Evolutionary conservation across 2,113 vertebrate species (phyloP).

Genomic region (Colius striatus): DNA sequence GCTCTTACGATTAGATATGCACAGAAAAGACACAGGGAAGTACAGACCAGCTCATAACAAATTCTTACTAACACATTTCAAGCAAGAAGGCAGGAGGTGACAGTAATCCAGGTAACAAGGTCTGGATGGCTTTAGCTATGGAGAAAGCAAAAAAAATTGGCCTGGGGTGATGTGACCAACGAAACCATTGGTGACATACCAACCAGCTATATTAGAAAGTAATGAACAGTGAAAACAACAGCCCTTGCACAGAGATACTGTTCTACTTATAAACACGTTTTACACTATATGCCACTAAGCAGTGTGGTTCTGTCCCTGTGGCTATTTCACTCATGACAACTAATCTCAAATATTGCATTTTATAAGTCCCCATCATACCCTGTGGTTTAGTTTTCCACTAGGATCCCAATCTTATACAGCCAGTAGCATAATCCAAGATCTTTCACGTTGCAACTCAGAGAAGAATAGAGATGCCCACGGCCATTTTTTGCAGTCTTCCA

Average conservation of each 20-base stretch:
- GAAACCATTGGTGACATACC: neutral
- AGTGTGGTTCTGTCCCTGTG: neutral
- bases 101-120: neutral
- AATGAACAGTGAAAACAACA: neutral
- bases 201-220: neutral
- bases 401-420: neutral
- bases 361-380: neutral
- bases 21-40: neutral
- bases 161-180: neutral
- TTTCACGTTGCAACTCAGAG: neutral
- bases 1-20: neutral
- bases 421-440: neutral
- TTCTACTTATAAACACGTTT: neutral
- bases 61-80: neutral
- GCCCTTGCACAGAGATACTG: fast-evolving
- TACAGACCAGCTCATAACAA: neutral
- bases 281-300: neutral
- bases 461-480: neutral
- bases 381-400: neutral
- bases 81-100: neutral
- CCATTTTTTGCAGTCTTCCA: neutral
- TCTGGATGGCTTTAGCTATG: neutral
- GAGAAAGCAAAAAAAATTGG: neutral
- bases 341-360: neutral
- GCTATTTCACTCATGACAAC: neutral